Evolutionary conservation across 2,888 invertebrate species (phyloP).

Genomic region (Clepsis dumicolana): DNA sequence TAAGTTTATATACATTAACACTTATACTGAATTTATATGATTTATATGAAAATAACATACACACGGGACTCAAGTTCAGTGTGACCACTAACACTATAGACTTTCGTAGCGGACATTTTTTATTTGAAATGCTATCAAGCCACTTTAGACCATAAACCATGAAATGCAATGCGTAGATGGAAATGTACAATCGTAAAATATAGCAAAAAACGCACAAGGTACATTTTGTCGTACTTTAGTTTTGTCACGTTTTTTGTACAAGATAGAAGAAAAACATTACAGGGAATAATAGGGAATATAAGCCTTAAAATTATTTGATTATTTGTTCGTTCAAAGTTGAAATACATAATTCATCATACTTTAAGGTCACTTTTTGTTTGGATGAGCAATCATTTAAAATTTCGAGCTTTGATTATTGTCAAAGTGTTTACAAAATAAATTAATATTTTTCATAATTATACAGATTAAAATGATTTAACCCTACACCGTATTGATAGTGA

Average conservation of each 20-base stretch:
- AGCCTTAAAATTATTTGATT: constrained; percentile 3
- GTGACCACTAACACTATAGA: constrained; percentile 43
- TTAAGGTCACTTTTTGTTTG: constrained; percentile 62
- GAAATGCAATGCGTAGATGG: constrained; percentile 64
- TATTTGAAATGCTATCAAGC: constrained; percentile 43
- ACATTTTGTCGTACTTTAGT: constrained; percentile 13
- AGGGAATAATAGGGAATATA: constrained; percentile 5
- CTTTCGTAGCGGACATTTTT: constrained; percentile 33
- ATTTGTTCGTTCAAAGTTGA: constrained; percentile 37
- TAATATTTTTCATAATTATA: constrained; percentile 47
- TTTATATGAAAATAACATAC: constrained; percentile 38
- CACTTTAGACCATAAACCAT: constrained; percentile 47
- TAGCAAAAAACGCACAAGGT: constrained; percentile 19
- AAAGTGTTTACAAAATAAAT: constrained; percentile 38
- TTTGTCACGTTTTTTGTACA: constrained; percentile 12
- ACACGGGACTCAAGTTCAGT: constrained; percentile 23
- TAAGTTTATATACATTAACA: constrained; percentile 78
- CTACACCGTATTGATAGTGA: constrained; percentile 58
- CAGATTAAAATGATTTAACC: constrained; percentile 46
- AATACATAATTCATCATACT: constrained; percentile 40
- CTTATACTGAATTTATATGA: constrained; percentile 51
- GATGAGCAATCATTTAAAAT: constrained; percentile 59
- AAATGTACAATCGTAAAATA: constrained; percentile 51
- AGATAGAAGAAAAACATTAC: neutral
- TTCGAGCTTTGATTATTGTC: constrained; percentile 45